Percentiles rank a stretch among this genome's conserved stretches.
These are phyloP conservation scores for Engystomops pustulosus DNA, from an alignment of 2,113 vertebrate genomes.

Conservation along the genomic window DNA sequence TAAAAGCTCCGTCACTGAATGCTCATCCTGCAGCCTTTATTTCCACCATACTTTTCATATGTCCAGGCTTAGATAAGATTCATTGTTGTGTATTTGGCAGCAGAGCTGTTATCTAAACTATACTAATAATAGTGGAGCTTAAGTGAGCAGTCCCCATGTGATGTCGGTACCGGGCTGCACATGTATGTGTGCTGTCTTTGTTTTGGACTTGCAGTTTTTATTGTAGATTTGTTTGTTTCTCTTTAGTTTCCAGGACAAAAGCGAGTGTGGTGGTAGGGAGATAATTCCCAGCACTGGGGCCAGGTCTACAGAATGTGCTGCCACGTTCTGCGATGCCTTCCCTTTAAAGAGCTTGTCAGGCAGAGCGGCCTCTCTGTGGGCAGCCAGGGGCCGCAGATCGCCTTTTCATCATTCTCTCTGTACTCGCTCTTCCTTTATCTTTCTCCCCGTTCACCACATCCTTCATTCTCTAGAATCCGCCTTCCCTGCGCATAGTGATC, in stretches of 20 bases:
- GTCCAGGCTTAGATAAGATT: constrained; percentile 18
- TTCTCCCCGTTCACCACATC: not conserved
- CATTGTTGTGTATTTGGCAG: not conserved
- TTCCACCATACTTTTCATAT: not conserved
- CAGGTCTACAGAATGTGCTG: not conserved
- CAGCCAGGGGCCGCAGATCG: not conserved
- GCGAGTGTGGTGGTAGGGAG: not conserved
- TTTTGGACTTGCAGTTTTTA: not conserved
- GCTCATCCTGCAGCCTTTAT: not conserved
- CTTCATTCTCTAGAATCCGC: constrained; percentile 1
- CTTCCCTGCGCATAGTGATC: not conserved
- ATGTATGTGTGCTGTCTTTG: not conserved
- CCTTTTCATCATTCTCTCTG: constrained; percentile 38
- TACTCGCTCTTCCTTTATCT: not conserved
- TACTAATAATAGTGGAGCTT: constrained; percentile 16
- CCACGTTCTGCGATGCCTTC: not conserved
- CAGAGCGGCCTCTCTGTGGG: constrained; percentile 8
- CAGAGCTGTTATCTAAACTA: not conserved
- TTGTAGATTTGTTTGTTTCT: constrained; percentile 21
- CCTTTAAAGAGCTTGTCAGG: constrained; percentile 27
- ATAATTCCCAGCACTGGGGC: not conserved
- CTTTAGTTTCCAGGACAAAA: constrained; percentile 14
- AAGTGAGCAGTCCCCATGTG: not conserved
- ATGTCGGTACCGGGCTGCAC: not conserved
- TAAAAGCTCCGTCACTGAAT: too few species aligned